Conservation (phyloP, 2,113 vertebrate genomes). For the Opisthocomus hoazin region DNA sequence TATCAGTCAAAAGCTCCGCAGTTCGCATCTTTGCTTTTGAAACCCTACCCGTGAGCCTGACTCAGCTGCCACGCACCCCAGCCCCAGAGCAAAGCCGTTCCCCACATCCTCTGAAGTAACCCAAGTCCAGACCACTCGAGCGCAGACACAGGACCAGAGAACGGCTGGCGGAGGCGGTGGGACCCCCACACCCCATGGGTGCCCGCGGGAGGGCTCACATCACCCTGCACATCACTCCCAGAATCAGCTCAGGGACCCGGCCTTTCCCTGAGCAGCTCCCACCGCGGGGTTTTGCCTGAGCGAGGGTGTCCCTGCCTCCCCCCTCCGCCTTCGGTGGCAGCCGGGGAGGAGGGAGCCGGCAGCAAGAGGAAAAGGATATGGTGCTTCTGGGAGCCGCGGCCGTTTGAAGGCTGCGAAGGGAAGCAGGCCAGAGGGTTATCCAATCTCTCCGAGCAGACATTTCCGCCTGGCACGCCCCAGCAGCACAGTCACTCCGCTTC, state of each 20-base stretch:
- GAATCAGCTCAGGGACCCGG: neutral
- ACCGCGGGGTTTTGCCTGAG: neutral
- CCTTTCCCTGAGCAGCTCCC: neutral
- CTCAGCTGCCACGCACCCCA: neutral
- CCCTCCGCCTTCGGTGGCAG: neutral
- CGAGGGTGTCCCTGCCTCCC: neutral
- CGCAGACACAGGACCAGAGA: accelerated
- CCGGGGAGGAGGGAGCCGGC: neutral
- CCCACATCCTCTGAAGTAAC: neutral
- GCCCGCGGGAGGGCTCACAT: neutral
- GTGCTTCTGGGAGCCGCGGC: neutral
- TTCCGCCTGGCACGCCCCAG: slow-evolving; percentile 72
- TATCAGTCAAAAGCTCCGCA: neutral
- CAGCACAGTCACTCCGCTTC: slow-evolving; percentile 54
- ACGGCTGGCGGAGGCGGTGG: neutral
- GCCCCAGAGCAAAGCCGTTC: neutral
- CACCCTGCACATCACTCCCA: neutral
- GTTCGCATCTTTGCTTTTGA: neutral
- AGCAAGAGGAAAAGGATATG: slow-evolving; percentile 36
- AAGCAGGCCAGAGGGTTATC: slow-evolving; percentile 53
- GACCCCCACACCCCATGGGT: neutral
- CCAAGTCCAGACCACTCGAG: neutral
- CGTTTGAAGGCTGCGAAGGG: slow-evolving; percentile 42
- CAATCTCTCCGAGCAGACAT: slow-evolving; percentile 81
- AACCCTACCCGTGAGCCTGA: neutral